Percentiles rank a stretch among this genome's conserved stretches.
Conservation (phyloP, 1,140 invertebrate genomes). For the Chlorops oryzae region DNA sequence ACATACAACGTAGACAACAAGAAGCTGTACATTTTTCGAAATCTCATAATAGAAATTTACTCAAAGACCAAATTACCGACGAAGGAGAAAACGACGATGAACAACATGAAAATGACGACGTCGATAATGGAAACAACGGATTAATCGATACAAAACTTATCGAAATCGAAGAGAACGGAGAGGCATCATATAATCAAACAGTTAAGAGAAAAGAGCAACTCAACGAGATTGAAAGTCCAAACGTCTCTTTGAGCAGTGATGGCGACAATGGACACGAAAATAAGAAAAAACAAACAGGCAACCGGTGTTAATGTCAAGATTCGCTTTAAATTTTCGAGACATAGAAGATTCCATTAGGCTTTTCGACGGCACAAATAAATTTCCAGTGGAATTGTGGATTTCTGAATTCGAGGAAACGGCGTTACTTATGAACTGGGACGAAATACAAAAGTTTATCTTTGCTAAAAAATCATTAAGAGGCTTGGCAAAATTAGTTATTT, state of each 20-base stretch:
- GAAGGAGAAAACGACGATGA: too few species aligned
- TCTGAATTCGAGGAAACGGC: slow-evolving; percentile 9
- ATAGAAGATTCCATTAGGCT: slow-evolving; percentile 7
- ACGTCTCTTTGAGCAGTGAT: background rate
- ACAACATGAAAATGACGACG: background rate
- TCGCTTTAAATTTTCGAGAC: slow-evolving; percentile 11
- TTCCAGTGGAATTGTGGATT: slow-evolving; percentile 12
- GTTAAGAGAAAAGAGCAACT: too few species aligned
- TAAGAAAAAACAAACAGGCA: too few species aligned
- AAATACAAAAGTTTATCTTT: slow-evolving; percentile 4
- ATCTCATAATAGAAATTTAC: background rate
- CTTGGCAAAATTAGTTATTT: slow-evolving; percentile 6
- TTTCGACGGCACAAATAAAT: slow-evolving; percentile 6
- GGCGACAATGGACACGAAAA: background rate
- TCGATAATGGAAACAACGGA: slow-evolving; percentile 1
- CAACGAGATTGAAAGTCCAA: too few species aligned
- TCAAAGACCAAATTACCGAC: background rate
- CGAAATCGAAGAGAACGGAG: background rate
- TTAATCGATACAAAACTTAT: background rate
- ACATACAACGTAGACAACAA: background rate
- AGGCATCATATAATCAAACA: background rate
- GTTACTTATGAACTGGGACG: slow-evolving; percentile 3
- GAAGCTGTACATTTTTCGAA: slow-evolving; percentile 8
- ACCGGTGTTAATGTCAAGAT: background rate
- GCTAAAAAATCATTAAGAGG: slow-evolving; percentile 5